phyloP scores from a whole-genome alignment of 2,888 invertebrate species.

The Cryptosula pallasiana region DNA sequence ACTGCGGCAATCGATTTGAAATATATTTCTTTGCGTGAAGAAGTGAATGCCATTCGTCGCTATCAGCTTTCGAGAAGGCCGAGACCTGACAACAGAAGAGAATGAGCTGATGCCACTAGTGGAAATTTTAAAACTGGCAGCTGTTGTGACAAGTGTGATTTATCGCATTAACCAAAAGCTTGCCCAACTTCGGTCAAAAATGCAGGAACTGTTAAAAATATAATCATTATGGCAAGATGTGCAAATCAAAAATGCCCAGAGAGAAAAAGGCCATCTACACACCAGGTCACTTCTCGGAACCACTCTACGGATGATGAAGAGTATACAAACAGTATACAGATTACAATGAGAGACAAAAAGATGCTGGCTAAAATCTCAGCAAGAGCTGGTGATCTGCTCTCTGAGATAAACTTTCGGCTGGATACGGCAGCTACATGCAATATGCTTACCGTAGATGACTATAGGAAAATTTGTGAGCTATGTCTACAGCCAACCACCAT shows the following conservation, averaged over 20 bases:
- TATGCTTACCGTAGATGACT: background rate
- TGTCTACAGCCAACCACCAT: background rate
- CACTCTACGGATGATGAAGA: background rate
- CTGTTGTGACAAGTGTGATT: background rate
- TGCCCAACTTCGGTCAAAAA: background rate
- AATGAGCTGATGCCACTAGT: background rate
- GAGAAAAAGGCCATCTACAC: background rate
- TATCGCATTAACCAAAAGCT: background rate
- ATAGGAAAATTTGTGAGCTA: background rate
- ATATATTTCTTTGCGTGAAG: background rate
- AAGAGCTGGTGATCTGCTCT: background rate
- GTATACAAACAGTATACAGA: background rate
- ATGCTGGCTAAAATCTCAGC: background rate
- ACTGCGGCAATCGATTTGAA: background rate
- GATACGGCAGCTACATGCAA: constrained; percentile 10
- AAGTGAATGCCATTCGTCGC: background rate
- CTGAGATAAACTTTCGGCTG: background rate
- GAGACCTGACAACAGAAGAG: background rate
- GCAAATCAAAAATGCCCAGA: background rate
- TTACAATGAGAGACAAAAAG: background rate
- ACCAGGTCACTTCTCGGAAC: background rate
- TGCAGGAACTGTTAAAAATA: background rate
- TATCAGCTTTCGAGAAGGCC: background rate
- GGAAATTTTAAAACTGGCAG: background rate
- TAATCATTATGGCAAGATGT: background rate